These are phyloP conservation scores for Zenarchopterus dispar DNA, from an alignment of 2,797 vertebrate species.

Conservation along the genomic window DNA sequence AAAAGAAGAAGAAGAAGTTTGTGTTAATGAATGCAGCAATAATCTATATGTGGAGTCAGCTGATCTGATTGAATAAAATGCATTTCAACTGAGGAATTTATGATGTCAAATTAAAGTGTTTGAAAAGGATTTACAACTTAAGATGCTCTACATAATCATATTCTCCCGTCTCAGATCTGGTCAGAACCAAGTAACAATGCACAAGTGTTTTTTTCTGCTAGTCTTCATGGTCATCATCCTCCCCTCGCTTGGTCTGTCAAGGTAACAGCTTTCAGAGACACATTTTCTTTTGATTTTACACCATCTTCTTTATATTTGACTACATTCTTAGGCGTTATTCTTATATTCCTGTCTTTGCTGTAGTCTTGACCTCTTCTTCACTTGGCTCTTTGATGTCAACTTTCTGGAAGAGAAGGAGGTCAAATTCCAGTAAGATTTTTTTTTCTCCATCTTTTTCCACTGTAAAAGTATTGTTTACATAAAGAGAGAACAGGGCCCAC, in stretches of 20 bases:
- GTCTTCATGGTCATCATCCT: conserved; percentile 98
- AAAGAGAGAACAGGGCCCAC: neutral
- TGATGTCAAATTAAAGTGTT: too few relatives aligned
- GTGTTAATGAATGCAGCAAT: conserved; percentile 48
- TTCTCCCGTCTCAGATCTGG: conserved; percentile 81
- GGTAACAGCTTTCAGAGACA: conserved; percentile 78
- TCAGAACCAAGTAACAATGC: conserved; percentile 94
- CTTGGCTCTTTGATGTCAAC: conserved; percentile 94
- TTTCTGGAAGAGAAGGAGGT: conserved; percentile 89
- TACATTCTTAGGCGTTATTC: neutral
- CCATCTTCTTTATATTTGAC: neutral
- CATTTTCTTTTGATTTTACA: neutral
- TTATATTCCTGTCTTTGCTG: conserved; percentile 39
- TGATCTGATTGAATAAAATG: conserved; percentile 21
- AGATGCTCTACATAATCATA: neutral
- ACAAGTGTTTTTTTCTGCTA: conserved; percentile 95
- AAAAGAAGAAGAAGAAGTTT: too few relatives aligned
- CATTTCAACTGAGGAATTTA: conserved; percentile 11
- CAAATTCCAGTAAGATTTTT: conserved; percentile 92
- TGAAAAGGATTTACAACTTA: neutral
- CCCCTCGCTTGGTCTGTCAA: conserved; percentile 93
- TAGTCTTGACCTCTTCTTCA: conserved; percentile 94
- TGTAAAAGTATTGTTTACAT: neutral
- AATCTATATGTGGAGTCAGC: conserved; percentile 39
- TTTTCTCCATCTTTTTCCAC: neutral